Conservation (phyloP, 2,797 vertebrate genomes). For the Toxotes lorentzi region DNA sequence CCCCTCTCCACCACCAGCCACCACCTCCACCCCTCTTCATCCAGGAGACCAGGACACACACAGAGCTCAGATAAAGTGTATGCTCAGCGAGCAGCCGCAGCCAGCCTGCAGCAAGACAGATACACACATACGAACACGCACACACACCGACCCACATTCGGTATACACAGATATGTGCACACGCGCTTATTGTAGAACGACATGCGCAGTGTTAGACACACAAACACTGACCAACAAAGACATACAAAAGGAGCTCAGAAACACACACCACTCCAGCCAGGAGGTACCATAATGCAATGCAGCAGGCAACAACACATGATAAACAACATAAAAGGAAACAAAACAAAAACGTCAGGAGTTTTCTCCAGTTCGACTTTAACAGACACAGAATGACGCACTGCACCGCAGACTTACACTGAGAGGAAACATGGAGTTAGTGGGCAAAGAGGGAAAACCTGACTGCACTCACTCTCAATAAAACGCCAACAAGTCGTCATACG, state of each 20-base stretch:
- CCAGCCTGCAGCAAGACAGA: neutral
- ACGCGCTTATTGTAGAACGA: neutral
- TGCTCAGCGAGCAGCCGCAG: neutral
- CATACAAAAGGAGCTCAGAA: conserved; percentile 5
- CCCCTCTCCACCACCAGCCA: conserved; percentile 11
- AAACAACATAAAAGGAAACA: too few relatives aligned
- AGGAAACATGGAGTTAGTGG: neutral
- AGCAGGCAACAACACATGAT: too few relatives aligned
- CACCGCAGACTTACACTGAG: neutral
- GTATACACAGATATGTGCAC: neutral
- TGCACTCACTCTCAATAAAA: neutral
- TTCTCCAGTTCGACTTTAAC: too few relatives aligned
- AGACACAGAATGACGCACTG: too few relatives aligned
- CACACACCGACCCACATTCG: conserved; percentile 7
- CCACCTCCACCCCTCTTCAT: conserved; percentile 33
- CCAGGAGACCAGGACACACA: conserved; percentile 20
- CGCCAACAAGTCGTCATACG: too few relatives aligned
- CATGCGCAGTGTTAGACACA: conserved; percentile 2
- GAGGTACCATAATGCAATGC: neutral
- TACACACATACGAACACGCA: neutral
- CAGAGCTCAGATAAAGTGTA: conserved; percentile 6
- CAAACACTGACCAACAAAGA: conserved; percentile 10
- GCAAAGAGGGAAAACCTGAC: neutral
- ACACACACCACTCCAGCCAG: neutral
- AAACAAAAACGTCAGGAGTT: too few relatives aligned